phyloP scores from a whole-genome alignment of 2,113 vertebrate species.

The Solenodon paradoxus region DNA sequence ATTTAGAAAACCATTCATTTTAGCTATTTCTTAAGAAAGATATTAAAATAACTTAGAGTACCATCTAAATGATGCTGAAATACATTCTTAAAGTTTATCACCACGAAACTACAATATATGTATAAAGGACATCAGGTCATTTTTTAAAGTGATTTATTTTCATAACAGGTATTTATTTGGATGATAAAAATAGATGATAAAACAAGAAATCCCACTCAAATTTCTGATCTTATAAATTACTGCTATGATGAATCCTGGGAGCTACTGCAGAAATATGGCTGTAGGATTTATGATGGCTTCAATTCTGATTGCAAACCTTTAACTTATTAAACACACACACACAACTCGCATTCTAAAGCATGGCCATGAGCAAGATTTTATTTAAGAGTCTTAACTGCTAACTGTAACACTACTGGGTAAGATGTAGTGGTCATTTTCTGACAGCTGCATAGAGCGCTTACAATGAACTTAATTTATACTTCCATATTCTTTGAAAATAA shows the following conservation, averaged over 20 bases:
- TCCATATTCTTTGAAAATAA: constrained; percentile 41
- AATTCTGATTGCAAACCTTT: constrained; percentile 3
- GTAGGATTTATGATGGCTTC: constrained; percentile 16
- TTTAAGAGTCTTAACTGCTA: neutral
- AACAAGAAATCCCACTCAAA: constrained; percentile 39
- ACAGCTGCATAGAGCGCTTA: neutral
- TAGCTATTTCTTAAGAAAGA: constrained; percentile 64
- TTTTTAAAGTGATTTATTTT: constrained; percentile 53
- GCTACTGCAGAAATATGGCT: neutral
- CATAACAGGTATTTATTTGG: neutral
- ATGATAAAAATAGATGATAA: constrained; percentile 53
- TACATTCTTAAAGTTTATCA: constrained; percentile 36
- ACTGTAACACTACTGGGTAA: neutral
- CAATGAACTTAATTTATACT: constrained; percentile 7
- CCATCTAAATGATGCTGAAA: constrained; percentile 39
- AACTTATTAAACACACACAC: constrained; percentile 2
- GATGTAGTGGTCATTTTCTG: neutral
- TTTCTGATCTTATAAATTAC: constrained; percentile 52
- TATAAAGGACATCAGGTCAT: constrained; percentile 7
- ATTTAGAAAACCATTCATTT: constrained; percentile 76
- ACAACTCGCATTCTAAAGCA: neutral
- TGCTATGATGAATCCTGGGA: neutral
- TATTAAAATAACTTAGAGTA: constrained; percentile 74
- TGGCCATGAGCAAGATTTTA: neutral
- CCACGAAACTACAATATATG: constrained; percentile 24